A percentile compares a stretch with the other conserved stretches of the same genome.
These are phyloP conservation scores for Parnassius glacialis DNA, from an alignment of 2,888 invertebrate species.

Conservation along the genomic window DNA sequence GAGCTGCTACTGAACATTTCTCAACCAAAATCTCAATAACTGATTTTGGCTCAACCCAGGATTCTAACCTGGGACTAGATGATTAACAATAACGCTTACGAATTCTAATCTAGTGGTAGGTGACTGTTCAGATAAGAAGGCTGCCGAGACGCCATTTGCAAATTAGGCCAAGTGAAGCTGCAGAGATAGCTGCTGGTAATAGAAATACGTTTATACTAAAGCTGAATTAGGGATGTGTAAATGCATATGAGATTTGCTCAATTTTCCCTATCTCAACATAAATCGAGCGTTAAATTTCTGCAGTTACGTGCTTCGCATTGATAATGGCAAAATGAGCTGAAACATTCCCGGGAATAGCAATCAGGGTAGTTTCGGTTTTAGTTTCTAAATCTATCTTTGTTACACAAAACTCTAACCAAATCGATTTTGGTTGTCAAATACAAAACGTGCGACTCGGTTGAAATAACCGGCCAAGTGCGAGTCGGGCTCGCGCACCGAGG, in stretches of 20 bases:
- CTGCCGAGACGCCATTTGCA: conserved; percentile 3
- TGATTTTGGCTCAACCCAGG: too few species aligned
- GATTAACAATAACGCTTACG: too few species aligned
- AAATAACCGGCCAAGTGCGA: background rate
- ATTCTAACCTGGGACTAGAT: too few species aligned
- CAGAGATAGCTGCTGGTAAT: conserved; percentile 19
- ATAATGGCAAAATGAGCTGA: conserved; percentile 16
- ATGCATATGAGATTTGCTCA: conserved; percentile 26
- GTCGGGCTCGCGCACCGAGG: too few species aligned
- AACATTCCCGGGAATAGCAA: conserved; percentile 13
- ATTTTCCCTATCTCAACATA: conserved; percentile 21
- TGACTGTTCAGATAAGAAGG: conserved; percentile 8
- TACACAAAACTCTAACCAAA: conserved; percentile 4
- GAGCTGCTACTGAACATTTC: too few species aligned
- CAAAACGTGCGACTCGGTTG: background rate
- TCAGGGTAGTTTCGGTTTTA: conserved; percentile 17
- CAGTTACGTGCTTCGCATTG: conserved; percentile 19
- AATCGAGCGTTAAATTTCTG: conserved; percentile 18
- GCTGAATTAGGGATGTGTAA: conserved; percentile 24
- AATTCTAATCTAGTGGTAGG: too few species aligned
- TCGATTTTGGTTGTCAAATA: conserved; percentile 9
- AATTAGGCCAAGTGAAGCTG: background rate
- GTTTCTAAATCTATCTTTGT: conserved; percentile 22
- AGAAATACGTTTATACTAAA: conserved; percentile 24
- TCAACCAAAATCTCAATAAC: too few species aligned